These are phyloP conservation scores for Chiloscyllium punctatum DNA, from an alignment of 2,797 vertebrate genomes.

Conservation along the genomic window DNA sequence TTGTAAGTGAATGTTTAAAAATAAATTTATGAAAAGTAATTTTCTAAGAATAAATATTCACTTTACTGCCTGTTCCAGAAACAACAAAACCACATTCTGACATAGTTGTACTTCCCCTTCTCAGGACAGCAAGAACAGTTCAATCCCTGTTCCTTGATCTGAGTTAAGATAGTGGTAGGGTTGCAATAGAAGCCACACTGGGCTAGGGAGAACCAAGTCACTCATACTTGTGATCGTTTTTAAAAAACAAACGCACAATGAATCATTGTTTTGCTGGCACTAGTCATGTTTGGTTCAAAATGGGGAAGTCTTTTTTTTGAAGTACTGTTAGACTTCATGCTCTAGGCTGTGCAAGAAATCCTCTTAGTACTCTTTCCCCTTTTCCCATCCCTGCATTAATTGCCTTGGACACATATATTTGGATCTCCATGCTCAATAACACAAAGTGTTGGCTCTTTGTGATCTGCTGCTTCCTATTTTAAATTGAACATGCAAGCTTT, in stretches of 20 bases:
- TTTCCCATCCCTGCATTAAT: background rate
- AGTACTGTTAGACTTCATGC: background rate
- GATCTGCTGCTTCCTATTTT: background rate
- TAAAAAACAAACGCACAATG: background rate
- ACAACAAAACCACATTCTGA: background rate
- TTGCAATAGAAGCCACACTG: background rate
- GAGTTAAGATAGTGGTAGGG: background rate
- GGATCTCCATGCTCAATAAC: background rate
- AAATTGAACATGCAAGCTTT: background rate
- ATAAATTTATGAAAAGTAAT: background rate
- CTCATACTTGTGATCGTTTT: background rate
- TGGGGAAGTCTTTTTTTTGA: background rate
- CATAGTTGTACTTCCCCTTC: background rate
- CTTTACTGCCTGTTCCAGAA: background rate
- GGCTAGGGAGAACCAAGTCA: background rate
- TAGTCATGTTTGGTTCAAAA: background rate
- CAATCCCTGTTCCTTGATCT: background rate
- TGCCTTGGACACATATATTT: background rate
- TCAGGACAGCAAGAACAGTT: background rate
- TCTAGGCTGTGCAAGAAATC: background rate
- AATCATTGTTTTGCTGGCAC: background rate
- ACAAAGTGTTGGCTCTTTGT: background rate
- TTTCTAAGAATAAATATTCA: background rate
- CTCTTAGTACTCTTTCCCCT: background rate
- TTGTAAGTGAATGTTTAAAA: background rate